Evolutionary conservation across 2,113 vertebrate genomes (phyloP).

Genomic region (Ia io): DNA sequence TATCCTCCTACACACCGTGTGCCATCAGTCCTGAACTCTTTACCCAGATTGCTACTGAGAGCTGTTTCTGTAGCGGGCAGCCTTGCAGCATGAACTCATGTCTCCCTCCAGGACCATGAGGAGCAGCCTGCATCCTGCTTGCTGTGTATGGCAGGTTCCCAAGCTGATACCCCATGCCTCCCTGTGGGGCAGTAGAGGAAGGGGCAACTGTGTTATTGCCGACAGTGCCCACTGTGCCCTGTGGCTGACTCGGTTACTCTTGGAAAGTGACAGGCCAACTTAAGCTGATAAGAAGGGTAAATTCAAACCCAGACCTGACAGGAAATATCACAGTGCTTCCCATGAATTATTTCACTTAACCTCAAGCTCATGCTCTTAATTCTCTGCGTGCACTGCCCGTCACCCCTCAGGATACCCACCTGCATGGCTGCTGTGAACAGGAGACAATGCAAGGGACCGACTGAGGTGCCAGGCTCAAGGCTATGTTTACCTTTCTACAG

Average conservation of each 20-base stretch:
- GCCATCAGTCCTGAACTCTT: not conserved
- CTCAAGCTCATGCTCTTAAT: not conserved
- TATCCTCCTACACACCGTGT: accelerated
- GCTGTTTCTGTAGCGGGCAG: not conserved
- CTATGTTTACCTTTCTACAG: not conserved
- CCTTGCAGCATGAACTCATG: not conserved
- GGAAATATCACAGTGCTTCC: not conserved
- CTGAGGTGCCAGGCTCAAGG: too few relatives aligned
- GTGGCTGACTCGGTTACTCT: too few relatives aligned
- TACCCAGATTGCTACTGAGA: accelerated
- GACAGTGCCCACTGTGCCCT: not conserved
- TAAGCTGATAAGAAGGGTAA: not conserved
- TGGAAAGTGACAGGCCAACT: not conserved
- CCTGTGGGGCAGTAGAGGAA: not conserved
- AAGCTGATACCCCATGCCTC: not conserved
- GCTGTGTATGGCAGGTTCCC: not conserved
- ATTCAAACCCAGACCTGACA: not conserved
- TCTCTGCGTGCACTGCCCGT: not conserved
- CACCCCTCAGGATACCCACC: not conserved
- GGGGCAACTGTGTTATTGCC: not conserved
- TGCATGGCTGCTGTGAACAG: not conserved
- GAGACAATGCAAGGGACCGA: not conserved
- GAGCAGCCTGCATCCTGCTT: not conserved
- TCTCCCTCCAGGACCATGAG: not conserved
- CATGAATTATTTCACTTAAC: not conserved